Evolutionary conservation across 2,113 vertebrate genomes (phyloP), one percentile per base, ranked within the genome.

Genomic region (Leucoraja erinaceus): DNA sequence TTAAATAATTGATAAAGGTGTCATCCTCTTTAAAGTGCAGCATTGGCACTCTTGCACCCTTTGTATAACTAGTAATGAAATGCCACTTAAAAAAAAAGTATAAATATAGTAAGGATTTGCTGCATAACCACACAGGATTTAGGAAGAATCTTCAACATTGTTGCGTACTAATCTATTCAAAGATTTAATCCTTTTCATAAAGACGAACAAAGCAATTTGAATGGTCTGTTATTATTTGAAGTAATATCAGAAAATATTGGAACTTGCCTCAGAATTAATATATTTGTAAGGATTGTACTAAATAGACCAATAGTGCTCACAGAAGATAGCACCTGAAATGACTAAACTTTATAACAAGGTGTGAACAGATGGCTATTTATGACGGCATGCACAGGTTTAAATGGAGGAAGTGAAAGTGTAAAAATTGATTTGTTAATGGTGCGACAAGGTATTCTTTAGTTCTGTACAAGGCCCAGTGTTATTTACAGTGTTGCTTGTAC

Each of bases 381-480:
- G 83, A 88, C 25, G 9, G 83, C n/a, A 88, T 88, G 59, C 31
- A 88, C 59, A 88, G 83, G 83, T 88, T 88, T 88, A 88, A 88
- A n/a, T 33, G 12, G 11, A 88, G 59, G 83, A 63, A 66, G 61
- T 63, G 56, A 5, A 86, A 59, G 83, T 31, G 59, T 88, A 59
- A 88, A 66, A 88, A 33, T 88, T 31, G 61, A 88, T 88, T 66
- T 33, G 83, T 88, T 31, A 88, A 6, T 5, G 25, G 28, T 66
- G 59, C 31, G 59, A 88, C 18, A 63, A 66, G 59, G 83, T 88
- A 63, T 88, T 88, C 83, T 63, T 86, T 28, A 63, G 59, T 59
- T 63, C 59, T 66, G 79, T 83, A 59, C 59, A 88, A 88, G 63
- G n/a, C n/a, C 83, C 81, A 86, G 28, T 88, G 83, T 88, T 88